Conservation (phyloP, 2,113 vertebrate species). For the Catharus fuscescens region DNA sequence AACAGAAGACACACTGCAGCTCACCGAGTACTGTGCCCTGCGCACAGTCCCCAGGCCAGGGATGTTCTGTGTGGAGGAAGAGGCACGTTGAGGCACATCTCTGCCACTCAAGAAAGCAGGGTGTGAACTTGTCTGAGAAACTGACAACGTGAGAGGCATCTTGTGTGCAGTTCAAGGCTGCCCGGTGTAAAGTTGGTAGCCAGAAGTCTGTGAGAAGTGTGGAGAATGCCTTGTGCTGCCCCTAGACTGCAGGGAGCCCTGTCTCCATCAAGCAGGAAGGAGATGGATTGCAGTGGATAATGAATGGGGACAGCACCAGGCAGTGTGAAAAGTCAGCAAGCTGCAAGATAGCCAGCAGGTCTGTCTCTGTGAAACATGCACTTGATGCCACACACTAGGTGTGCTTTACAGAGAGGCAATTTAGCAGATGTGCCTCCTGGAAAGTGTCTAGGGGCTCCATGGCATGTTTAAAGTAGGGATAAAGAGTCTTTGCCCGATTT, state of each 20-base stretch:
- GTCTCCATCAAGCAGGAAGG: not conserved
- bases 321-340: not conserved
- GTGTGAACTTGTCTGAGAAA: not conserved
- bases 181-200: not conserved
- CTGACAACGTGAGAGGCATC: not conserved
- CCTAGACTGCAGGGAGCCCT: not conserved
- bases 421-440: not conserved
- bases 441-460: not conserved
- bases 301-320: not conserved
- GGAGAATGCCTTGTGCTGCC: not conserved
- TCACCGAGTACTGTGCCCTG: not conserved
- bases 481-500: not conserved
- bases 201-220: not conserved
- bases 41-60: not conserved
- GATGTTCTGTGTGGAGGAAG: not conserved
- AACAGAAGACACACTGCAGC: not conserved
- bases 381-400: not conserved
- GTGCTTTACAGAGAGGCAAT: not conserved
- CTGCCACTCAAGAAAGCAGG: not conserved
- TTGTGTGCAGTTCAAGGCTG: not conserved
- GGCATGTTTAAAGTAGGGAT: not conserved
- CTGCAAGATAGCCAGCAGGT: not conserved
- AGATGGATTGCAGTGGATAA: not conserved
- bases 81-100: not conserved
- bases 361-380: fast-evolving